Evolutionary conservation across 2,888 invertebrate species (phyloP), one percentile per base, ranked within the genome.

Genomic region (Beris chalybata): DNA sequence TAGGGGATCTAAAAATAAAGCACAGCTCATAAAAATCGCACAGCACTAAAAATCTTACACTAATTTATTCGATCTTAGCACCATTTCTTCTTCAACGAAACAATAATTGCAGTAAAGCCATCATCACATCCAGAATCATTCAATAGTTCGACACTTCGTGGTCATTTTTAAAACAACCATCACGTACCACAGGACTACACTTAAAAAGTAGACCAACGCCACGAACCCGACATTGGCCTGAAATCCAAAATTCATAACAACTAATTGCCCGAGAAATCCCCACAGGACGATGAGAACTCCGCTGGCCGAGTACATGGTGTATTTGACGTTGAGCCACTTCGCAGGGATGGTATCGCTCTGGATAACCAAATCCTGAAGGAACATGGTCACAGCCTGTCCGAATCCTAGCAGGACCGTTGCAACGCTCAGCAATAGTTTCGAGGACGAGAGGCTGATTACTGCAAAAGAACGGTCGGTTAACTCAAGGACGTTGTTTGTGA

Each of bases 361-460:
- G n/a, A 79, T 73, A 38, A 80, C 76, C 47, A 78, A 74, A 58
- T 80, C 78, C 70, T 80, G 79, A 15, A 80, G 72, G 45, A 80
- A 80, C 47, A 78, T 71, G 29, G 80, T 78, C 0, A 80, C 79
- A 5, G 79, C 76, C 69, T 80, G 79, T 5, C 79, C 79, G 32
- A 80, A 80, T n/a, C 79, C 79, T 44, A 80, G 70, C 0, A 80
- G 71, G 3, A 79, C 80, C 2, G 80, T 78, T 5, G 79, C 79
- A 3, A 80, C 77, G 65, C 79, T 80, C 48, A 80, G 70, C 56
- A 79, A 73, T 32, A 80, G 74, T 70, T 80, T 80, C 4, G 79
- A 80, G 0, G 76, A 77, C 54, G 79, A 80, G 66, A 80, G 75
- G 69, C 79, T 79, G 43, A 80, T 79, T 68, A 77, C 79, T 80